Base-by-base conservation (phyloP, 2,888 invertebrate genomes). In the Phyllotreta cruciferae region DNA sequence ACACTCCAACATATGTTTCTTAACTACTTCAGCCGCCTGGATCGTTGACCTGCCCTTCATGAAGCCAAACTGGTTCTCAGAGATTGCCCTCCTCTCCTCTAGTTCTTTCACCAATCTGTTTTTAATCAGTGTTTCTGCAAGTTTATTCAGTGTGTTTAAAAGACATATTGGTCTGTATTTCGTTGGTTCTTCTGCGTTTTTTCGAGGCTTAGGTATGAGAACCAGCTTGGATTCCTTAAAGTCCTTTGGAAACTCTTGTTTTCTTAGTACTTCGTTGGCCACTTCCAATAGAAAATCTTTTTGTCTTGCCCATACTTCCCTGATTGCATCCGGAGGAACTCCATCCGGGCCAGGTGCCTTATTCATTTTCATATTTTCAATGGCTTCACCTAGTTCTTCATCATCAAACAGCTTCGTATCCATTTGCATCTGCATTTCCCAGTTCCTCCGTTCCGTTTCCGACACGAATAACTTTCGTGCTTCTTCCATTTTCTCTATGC, bases 201-300 rank as follows among this genome's bases (percentile, higher is more conserved):
- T 49, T 1, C n/a, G 47, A 7, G 61, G 47, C 37, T 68, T 68
- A n/a, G 56, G 49, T 10, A 68, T 41, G 1, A 68, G 58, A 7
- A 64, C 52, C 5, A 68, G n/a, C 0, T 62, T 57, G 10, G 62
- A 53, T 8, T 47, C 50, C 10, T 68, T 67, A 57, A 60, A 64
- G 7, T 49, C 38, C 7, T 36, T 53, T 6, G 67, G 66, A 35
- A 67, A 67, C 10, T 14, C n/a, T 42, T 64, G 53, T 10, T 9
- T 56, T 54, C 6, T 34, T n/a, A 67, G 45, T n/a, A 57, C 54
- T n/a, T 53, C 45, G 10, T 54, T 65, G 4, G 13, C 47, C 6
- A 47, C 36, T 6, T 35, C n/a, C n/a, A 10, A 41, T 0, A 56
- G 10, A 3, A 13, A 10, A 1, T 44, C 38, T 9, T 36, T 38